phyloP scores from a whole-genome alignment of 2,888 invertebrate genomes.

The Hypomecis punctinalis region DNA sequence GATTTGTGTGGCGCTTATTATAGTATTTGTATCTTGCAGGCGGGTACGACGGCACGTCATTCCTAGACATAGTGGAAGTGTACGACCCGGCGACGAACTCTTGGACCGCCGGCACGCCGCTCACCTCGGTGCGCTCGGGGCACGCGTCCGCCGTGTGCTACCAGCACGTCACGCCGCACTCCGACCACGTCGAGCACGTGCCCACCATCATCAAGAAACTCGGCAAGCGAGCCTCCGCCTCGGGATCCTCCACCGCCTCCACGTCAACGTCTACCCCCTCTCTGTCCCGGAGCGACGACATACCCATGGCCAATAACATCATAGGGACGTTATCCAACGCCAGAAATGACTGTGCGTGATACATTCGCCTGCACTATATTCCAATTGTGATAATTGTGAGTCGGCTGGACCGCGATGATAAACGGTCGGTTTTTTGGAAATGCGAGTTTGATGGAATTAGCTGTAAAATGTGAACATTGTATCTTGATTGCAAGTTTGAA shows the following conservation, averaged over 20 bases:
- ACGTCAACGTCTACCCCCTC: constrained; percentile 38
- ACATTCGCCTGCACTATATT: constrained; percentile 6
- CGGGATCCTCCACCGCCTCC: constrained; percentile 38
- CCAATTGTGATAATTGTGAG: constrained; percentile 21
- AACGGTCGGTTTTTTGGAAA: not conserved
- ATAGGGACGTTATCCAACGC: constrained; percentile 70
- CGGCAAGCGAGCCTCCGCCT: constrained; percentile 49
- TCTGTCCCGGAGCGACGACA: constrained; percentile 58
- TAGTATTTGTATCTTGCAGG: constrained; percentile 84
- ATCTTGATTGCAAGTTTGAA: no score
- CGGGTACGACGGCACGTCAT: constrained; percentile 95
- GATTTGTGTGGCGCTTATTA: no score
- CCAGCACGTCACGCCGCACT: constrained; percentile 86
- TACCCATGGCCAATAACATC: constrained; percentile 72
- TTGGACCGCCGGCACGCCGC: constrained; percentile 91
- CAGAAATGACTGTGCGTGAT: constrained; percentile 46
- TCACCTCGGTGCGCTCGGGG: constrained; percentile 95
- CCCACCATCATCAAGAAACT: constrained; percentile 55
- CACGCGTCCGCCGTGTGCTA: constrained; percentile 96
- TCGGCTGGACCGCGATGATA: constrained; percentile 1
- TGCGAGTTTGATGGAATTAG: no score
- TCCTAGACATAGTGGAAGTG: constrained; percentile 94
- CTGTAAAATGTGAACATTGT: no score
- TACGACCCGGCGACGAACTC: constrained; percentile 91
- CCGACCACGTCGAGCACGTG: constrained; percentile 47